Evolutionary conservation across 2,797 vertebrate species (phyloP), one percentile per base, ranked within the genome.

Genomic region (Schizopygopsis pylzovi): DNA sequence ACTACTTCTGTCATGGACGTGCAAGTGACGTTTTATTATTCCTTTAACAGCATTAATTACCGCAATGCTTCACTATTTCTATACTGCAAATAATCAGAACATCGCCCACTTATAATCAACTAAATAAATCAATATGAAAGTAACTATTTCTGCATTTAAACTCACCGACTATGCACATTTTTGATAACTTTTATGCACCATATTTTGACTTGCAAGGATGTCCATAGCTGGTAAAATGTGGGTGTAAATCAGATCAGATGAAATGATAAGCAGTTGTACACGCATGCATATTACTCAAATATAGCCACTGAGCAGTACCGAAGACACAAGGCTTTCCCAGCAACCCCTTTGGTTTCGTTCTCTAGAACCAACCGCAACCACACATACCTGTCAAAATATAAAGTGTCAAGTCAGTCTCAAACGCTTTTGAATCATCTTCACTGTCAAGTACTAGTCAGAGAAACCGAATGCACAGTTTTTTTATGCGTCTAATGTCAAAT

Each of bases 291-390:
- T 61, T 45, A 65, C 79, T 82, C 52, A 82, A 9, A 22, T 25
- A 79, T 39, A 5, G 56, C 33, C 70, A 61, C 39, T 41, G 10
- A 70, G 52, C 37, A n/a, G 18, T 84, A 5, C n/a, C n/a, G 25
- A 25, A 47, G 52, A 72, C 41, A 39, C 37, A 22, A 81, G 82
- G 70, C 68, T 81, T 87, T 87, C 77, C 78, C 49, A 78, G 79
- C 86, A 87, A 84, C 10, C 78, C 63, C 41, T 39, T 67, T 52
- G 47, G 61, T 87, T 84, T 87, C 63, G 15, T 20, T 85, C 43
- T 85, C 63, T 45, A 49, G 33, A 75, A 45, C 39, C 22, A 54
- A 87, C 82, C 77, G 47, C 82, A 84, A 87, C 77, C 82, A 41
- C 86, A 76, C 20, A n/a, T 39, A 54, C 49, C 37, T 49, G 13